Evolutionary conservation across 2,797 vertebrate genomes (phyloP).

Genomic region (Anolis apletophallus): DNA sequence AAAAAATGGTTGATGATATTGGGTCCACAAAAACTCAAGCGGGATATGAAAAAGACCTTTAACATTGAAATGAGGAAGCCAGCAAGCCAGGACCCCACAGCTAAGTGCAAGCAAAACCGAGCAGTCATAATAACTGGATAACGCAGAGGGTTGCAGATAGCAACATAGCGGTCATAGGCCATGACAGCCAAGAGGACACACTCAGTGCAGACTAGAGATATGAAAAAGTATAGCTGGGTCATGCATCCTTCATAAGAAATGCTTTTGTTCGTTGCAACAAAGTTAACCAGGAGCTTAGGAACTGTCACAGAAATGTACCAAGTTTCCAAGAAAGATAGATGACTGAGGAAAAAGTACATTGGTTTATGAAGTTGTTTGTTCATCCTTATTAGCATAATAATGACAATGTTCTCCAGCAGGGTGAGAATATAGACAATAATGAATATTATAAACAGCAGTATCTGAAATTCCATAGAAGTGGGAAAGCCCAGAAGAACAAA

Average conservation of each 20-base stretch:
- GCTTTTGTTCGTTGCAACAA: background rate
- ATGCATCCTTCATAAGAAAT: slow-evolving; percentile 63
- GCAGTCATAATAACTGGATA: slow-evolving; percentile 54
- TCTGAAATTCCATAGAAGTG: slow-evolving; percentile 28
- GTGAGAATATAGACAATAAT: slow-evolving; percentile 50
- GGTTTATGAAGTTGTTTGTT: slow-evolving; percentile 58
- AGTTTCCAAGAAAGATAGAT: slow-evolving; percentile 65
- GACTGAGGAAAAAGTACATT: slow-evolving; percentile 63
- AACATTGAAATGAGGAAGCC: slow-evolving; percentile 58
- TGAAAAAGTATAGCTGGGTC: slow-evolving; percentile 62
- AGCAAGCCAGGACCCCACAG: slow-evolving; percentile 43
- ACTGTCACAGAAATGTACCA: slow-evolving; percentile 60
- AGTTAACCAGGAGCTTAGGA: slow-evolving; percentile 57
- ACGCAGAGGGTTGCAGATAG: slow-evolving; percentile 57
- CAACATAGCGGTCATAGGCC: slow-evolving; percentile 64
- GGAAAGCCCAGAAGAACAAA: slow-evolving; percentile 60
- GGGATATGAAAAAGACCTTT: slow-evolving; percentile 62
- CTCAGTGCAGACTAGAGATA: slow-evolving; percentile 57
- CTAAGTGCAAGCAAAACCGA: slow-evolving; percentile 49
- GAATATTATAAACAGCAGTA: slow-evolving; percentile 44
- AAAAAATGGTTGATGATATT: slow-evolving; percentile 66
- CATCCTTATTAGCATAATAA: slow-evolving; percentile 13
- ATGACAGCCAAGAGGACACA: slow-evolving; percentile 54
- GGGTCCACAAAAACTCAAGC: slow-evolving; percentile 56
- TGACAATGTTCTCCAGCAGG: slow-evolving; percentile 37